phyloP scores from a whole-genome alignment of 2,888 invertebrate species.

The Lycaena phlaeas region DNA sequence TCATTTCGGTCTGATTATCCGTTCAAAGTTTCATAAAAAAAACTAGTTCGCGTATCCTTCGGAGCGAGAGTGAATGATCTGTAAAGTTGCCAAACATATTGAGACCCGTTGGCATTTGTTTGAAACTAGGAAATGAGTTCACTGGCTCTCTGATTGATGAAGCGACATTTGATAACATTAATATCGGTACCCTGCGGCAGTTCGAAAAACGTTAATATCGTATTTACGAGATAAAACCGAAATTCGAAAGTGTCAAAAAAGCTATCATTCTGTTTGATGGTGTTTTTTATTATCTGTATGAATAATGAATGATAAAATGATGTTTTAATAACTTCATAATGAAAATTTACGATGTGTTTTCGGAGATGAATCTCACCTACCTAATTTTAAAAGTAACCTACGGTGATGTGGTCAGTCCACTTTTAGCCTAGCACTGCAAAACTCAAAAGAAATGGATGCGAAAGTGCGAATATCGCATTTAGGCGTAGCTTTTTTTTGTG shows the following conservation, averaged over 20 bases:
- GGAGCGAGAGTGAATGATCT: conserved; percentile 64
- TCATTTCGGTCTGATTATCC: too few relatives aligned
- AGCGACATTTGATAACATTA: conserved; percentile 29
- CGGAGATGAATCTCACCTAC: too few relatives aligned
- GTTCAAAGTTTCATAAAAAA: conserved; percentile 7
- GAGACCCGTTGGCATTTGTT: conserved; percentile 47
- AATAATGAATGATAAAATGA: not conserved
- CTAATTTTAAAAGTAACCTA: too few relatives aligned
- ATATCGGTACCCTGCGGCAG: conserved; percentile 30
- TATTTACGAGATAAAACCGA: not conserved
- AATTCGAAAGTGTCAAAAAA: not conserved
- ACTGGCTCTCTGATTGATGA: conserved; percentile 62
- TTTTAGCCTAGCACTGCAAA: too few relatives aligned
- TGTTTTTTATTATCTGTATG: not conserved
- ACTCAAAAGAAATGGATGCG: too few relatives aligned
- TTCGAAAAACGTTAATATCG: conserved; percentile 25
- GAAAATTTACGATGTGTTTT: too few relatives aligned
- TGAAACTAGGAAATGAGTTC: conserved; percentile 63
- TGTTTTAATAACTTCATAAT: not conserved
- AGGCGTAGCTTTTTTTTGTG: too few relatives aligned
- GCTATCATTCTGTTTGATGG: not conserved
- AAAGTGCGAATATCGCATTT: too few relatives aligned
- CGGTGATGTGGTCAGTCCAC: too few relatives aligned
- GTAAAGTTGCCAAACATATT: conserved; percentile 58
- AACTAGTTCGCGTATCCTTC: conserved; percentile 23